Evolutionary conservation across 2,113 vertebrate genomes (phyloP), one percentile per base, ranked within the genome.

Genomic region (Bubo blakistoni): DNA sequence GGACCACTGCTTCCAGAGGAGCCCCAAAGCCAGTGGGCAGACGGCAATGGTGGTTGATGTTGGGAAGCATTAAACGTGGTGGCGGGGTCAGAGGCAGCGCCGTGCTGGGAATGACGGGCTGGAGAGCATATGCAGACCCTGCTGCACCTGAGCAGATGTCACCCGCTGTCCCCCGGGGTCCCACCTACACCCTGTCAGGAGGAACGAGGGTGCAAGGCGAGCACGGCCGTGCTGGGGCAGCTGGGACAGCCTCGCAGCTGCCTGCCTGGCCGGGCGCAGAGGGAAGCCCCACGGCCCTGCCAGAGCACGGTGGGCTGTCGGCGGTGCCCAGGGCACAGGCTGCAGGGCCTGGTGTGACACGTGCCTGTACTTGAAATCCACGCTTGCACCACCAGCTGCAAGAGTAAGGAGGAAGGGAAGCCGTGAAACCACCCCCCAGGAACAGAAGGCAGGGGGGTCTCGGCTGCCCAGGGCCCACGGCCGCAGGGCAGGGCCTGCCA

Each of bases 21-120:
- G 17, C 5, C 32, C 47, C 1, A 10, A 67, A 30, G 26, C 30
- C 42, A 42, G 63, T 2, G 2, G 17, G 40, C 38, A 81, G 42
- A 19, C 1, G 1, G 34, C 0, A 6, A 27, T 9, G 1, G 0
- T 0, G 1, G 51, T 2, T 29, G 36, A 34, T 12, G 22, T 51
- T 1, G 5, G 22, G 12, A 62, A 61, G 49, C 7, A 13, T 8
- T 30, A 25, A 67, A 55, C 27, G 25, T 0, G 2, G 25, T 29
- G 47, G 30, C 36, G 34, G 77, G 12, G 62, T 55, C 70, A 76
- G 46, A 46, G 59, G 67, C 44, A 76, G 42, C 0, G 1, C 14
- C 1, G 0, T 0, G 1, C 40, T 36, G 54, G 47, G 25, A 61
- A 47, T 0, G 2, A 14, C 0, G 1, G 15, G 27, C 26, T 44